Base-by-base conservation (phyloP, 2,797 vertebrate species). In the Chaenodraco wilsoni region DNA sequence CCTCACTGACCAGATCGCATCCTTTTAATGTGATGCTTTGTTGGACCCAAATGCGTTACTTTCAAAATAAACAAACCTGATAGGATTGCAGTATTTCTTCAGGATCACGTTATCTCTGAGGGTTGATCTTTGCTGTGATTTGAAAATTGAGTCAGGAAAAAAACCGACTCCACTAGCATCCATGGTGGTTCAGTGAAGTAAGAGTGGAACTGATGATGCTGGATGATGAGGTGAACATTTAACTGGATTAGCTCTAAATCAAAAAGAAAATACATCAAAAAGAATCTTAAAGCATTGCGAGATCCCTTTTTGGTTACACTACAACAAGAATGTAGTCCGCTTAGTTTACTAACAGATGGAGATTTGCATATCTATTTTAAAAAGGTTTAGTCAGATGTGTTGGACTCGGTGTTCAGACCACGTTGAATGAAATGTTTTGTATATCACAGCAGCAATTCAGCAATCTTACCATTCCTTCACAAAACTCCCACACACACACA, bases 371-470 rank as follows among this genome's bases (percentile, higher is more conserved):
- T 86, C 58, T 72, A 76, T 80, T 75, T 81, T 9, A 72, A 82
- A 37, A 62, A 0, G 48, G 21, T 75, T 74, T 74, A 59, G 48
- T 77, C 69, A 19, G 46, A 71, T 49, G 66, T 83, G 84, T 79
- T 69, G 72, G 71, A 81, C 75, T 68, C 31, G 15, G 44, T 72
- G 72, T 84, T 82, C 56, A 74, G 65, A 73, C 74, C 59, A 76
- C 62, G 65, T 31, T 65, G 59, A 80, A 77, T 83, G 63, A 71
- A 76, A 58, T 57, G 75, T 83, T 86, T 86, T 83, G 74, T 83
- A 89, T 70, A 70, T 89, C 85, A 84, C 72, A 27, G 40, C 81
- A 78, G 70, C 72, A 65, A 76, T 85, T 85, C 72, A 73, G 57
- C 55, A 69, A 69, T 83, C 67, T 72, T 86, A 73, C 64, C 79